Evolutionary conservation across 2,888 invertebrate genomes (phyloP), one percentile per base, ranked within the genome.

Genomic region (Ophion ellenae): DNA sequence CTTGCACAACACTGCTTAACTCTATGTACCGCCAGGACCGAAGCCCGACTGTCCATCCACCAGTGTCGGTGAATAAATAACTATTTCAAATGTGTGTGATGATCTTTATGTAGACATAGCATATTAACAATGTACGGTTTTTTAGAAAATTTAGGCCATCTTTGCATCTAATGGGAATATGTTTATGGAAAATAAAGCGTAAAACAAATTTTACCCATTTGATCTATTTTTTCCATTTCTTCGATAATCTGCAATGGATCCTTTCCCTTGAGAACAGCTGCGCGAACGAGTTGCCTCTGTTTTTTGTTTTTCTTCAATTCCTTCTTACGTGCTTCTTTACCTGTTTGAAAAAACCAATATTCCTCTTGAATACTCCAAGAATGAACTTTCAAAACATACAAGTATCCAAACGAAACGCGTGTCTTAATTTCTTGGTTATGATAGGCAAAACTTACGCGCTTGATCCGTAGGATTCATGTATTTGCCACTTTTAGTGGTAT

Each of bases 391-490:
- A 53, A 53, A 53, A 53, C 53, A 17, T 17, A 17, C 2, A 17
- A 17, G 53, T 17, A 53, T 53, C 17, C 17, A 14, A 17, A 53
- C 17, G 53, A 53, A 53, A 5, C 53, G 53, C 17, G 53, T 53
- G 53, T 53, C 53, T 53, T 14, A 17, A 36, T 85, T 87, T 81
- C n/a, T 66, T 53, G 89, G 89, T 89, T 87, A 91, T 87, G 88
- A 78, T 73, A 79, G 32, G 40, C 70, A 87, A 59, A 81, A 97
- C 98, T 97, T 96, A 98, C 99, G 96, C 85, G 99, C 99, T 97
- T 99, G 99, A 94, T 99, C 99, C 6, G 99, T 99, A 63, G 99
- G 99, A 95, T 99, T 99, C 99, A 99, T 99, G 92, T 98, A 99
- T 96, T 99, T 99, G 94, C 99, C 99, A 98, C 99, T 99, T 96